These are phyloP conservation scores for Hippocampus abdominalis DNA, from an alignment of 2,113 vertebrate species.

Conservation along the genomic window DNA sequence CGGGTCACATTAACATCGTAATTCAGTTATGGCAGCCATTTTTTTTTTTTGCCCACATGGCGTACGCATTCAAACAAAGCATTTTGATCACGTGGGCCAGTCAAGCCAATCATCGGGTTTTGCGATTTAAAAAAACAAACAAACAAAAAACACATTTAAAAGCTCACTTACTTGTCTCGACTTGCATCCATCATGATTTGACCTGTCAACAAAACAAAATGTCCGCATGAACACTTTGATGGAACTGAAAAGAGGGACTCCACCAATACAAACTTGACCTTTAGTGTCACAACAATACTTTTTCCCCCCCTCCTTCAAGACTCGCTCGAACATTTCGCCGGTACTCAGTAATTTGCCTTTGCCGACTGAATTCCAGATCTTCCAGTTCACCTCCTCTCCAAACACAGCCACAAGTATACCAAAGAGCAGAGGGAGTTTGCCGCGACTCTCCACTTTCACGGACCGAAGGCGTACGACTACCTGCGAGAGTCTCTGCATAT, in stretches of 20 bases:
- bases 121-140: no score
- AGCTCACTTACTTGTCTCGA: neutral
- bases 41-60: no score
- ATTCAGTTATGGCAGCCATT: no score
- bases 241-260: neutral
- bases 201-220: neutral
- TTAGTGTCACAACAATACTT: neutral
- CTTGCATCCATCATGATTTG: neutral
- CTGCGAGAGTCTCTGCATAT: conserved; percentile 6
- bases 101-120: no score
- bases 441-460: neutral
- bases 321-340: neutral
- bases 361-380: neutral
- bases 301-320: neutral
- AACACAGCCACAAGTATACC: neutral
- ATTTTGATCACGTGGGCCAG: no score
- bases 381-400: conserved; percentile 6
- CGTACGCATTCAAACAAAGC: no score
- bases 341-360: neutral
- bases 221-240: neutral
- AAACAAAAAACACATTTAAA: neutral
- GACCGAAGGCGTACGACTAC: neutral
- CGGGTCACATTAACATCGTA: neutral
- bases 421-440: conserved; percentile 5
- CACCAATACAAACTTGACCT: no score